Evolutionary conservation across 2,888 invertebrate species (phyloP).

Genomic region (Drosophila monieri): DNA sequence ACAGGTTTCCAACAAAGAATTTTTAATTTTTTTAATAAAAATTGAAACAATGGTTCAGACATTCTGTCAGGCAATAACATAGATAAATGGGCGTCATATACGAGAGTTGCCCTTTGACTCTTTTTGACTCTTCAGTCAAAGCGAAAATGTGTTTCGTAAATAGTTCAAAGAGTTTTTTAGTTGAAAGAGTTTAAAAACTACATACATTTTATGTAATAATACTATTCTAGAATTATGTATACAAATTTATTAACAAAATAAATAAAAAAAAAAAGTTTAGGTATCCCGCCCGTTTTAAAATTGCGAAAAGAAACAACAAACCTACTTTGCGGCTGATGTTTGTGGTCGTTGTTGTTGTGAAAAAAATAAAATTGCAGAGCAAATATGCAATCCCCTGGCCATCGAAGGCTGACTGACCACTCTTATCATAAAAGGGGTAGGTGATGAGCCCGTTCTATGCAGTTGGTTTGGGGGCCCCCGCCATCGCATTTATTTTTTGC

Average conservation of each 20-base stretch:
- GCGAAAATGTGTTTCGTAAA: no score
- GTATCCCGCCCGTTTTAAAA: slow-evolving; percentile 46
- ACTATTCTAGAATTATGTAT: background rate
- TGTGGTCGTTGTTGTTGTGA: slow-evolving; percentile 37
- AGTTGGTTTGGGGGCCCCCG: slow-evolving; percentile 6
- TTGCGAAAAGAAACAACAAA: slow-evolving; percentile 40
- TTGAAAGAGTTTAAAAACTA: no score
- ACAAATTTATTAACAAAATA: background rate
- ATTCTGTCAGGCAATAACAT: no score
- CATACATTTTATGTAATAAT: no score
- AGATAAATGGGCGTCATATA: no score
- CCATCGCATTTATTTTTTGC: slow-evolving; percentile 7
- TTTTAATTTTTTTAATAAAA: no score
- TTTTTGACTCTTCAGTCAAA: no score
- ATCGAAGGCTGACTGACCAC: slow-evolving; percentile 14
- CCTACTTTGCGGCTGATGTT: slow-evolving; percentile 31
- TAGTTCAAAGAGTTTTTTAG: no score
- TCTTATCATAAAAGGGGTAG: slow-evolving; percentile 36
- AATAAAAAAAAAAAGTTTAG: background rate
- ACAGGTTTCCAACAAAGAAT: no score
- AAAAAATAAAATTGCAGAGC: slow-evolving; percentile 71
- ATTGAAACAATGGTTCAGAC: no score
- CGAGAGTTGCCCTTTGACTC: no score
- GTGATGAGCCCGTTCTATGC: slow-evolving; percentile 19
- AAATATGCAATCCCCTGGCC: slow-evolving; percentile 56